Evolutionary conservation across 2,888 invertebrate species (phyloP), one percentile per base, ranked within the genome.

Genomic region (Pheosia tremula): DNA sequence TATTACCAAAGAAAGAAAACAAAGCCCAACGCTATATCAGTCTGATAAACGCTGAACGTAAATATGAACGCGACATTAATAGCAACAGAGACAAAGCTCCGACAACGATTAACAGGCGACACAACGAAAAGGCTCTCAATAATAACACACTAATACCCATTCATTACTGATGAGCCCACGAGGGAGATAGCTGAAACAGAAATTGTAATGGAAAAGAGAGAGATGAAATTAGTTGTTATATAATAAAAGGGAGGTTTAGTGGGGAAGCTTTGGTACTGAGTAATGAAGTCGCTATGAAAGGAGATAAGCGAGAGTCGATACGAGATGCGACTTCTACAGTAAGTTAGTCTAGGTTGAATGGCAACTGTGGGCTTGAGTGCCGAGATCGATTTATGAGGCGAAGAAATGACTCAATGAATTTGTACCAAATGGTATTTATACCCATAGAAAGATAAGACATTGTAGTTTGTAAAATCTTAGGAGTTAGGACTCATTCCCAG

Each of bases 61-160:
- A 65, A 58, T 56, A 61, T 61, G 38, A 47, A 61, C 24, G 63
- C 59, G 58, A 62, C 69, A 61, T 65, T 65, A 65, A 71, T 56
- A 67, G 62, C 64, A 63, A 66, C 62, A 71, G 67, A 66, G 67
- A 75, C 72, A 74, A 68, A 68, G 65, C 73, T 74, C 69, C 64
- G 70, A 74, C 70, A 72, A 67, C 71, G 74, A 71, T 69, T 71
- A 74, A 68, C 63, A 63, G 69, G 69, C 66, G 74, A 72, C 41
- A 58, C 58, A 69, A 69, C 77, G 77, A 76, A 74, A 79, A 77
- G 75, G 71, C 72, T 74, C 68, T 74, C 81, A 79, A 81, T 82
- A 80, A 79, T 75, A 74, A 79, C 77, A 80, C 76, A 79, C 74
- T 82, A 81, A 81, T 75, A 72, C 79, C 72, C 78, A 79, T 82